phyloP scores from a whole-genome alignment of 1,140 invertebrate species.

The Pinna nobilis region DNA sequence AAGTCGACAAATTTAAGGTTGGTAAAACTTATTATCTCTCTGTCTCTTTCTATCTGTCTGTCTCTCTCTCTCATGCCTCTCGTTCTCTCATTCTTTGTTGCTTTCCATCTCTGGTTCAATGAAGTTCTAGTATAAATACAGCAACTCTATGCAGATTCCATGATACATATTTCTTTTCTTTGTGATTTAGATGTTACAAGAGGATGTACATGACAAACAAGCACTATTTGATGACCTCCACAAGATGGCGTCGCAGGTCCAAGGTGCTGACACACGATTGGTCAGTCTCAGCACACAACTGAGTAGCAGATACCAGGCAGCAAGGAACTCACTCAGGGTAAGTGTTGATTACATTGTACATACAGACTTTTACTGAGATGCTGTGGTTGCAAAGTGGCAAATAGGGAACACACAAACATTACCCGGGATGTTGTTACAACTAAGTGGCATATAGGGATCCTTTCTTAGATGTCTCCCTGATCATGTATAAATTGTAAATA shows the following conservation, averaged over 20 bases:
- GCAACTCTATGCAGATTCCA: too few species aligned
- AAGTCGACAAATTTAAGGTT: slow-evolving; percentile 86
- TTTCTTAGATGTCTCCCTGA: too few species aligned
- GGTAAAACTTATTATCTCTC: neutral
- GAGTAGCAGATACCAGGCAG: slow-evolving; percentile 87
- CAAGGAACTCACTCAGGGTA: slow-evolving; percentile 87
- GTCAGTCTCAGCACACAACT: slow-evolving; percentile 86
- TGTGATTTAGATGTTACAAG: slow-evolving; percentile 76
- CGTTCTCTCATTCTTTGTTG: too few species aligned
- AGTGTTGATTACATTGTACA: too few species aligned
- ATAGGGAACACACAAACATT: too few species aligned
- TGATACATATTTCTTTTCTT: neutral
- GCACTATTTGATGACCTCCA: slow-evolving; percentile 83
- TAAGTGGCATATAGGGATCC: too few species aligned
- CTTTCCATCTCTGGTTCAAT: too few species aligned
- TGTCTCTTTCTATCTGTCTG: neutral
- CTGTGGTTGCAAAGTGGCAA: too few species aligned
- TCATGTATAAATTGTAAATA: too few species aligned
- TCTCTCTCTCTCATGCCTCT: neutral
- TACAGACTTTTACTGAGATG: too few species aligned
- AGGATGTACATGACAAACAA: slow-evolving; percentile 84
- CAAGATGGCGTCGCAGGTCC: slow-evolving; percentile 82
- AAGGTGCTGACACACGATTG: slow-evolving; percentile 84
- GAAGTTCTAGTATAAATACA: too few species aligned
- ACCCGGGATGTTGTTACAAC: too few species aligned